A percentile compares a stretch with the other conserved stretches of the same genome.
These are phyloP conservation scores for Protobothrops mucrosquamatus DNA, from an alignment of 2,113 vertebrate genomes.

Conservation along the genomic window DNA sequence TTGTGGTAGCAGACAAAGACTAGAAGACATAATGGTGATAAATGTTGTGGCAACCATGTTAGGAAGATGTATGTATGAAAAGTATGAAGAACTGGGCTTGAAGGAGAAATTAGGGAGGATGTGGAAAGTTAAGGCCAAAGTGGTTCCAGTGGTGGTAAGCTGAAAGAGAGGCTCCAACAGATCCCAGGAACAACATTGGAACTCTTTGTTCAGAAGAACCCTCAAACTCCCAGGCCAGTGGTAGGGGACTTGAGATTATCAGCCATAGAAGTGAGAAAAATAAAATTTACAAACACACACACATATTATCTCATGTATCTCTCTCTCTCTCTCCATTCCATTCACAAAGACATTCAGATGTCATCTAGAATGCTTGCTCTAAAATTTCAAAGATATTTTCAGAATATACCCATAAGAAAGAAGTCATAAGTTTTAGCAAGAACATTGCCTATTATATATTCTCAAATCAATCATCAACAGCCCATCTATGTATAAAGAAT, in stretches of 20 bases:
- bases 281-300: not conserved
- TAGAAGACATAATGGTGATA: not conserved
- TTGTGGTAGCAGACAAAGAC: not conserved
- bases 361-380: not conserved
- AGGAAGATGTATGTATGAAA: not conserved
- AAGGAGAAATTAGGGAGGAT: not conserved
- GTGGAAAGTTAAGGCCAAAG: not conserved
- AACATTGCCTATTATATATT: not conserved
- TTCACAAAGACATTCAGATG: not conserved
- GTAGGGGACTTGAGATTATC: not conserved
- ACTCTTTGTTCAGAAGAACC: not conserved
- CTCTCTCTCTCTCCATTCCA: not conserved
- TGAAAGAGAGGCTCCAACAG: not conserved
- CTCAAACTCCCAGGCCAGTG: not conserved
- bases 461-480: not conserved
- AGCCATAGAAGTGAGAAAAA: not conserved
- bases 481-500: not conserved
- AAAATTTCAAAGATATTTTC: not conserved
- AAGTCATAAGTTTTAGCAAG: not conserved
- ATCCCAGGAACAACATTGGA: not conserved
- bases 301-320: no score
- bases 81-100: not conserved
- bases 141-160: not conserved
- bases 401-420: not conserved
- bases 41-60: not conserved